These are phyloP conservation scores for Camponotus vicinus DNA, from an alignment of 1,140 invertebrate genomes.

Conservation along the genomic window DNA sequence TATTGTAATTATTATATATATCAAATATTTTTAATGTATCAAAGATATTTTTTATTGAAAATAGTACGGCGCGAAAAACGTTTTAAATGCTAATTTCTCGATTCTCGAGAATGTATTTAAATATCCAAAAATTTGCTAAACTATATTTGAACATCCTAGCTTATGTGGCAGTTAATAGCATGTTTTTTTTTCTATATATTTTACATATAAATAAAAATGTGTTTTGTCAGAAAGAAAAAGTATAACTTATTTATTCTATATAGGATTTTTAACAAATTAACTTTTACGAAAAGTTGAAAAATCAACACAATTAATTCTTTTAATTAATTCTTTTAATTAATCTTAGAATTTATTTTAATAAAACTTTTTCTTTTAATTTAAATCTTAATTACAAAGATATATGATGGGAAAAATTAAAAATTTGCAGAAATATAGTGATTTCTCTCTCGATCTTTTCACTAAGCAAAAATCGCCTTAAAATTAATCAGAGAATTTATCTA, in stretches of 20 bases:
- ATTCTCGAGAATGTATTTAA: not conserved
- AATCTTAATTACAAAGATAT: too few species aligned
- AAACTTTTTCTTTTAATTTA: too few species aligned
- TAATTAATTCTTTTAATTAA: too few species aligned
- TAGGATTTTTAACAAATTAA: too few species aligned
- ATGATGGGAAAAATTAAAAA: too few species aligned
- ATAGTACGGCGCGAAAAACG: not conserved
- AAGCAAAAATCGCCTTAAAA: not conserved
- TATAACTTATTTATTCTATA: too few species aligned
- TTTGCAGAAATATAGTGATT: not conserved
- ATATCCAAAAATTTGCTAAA: not conserved
- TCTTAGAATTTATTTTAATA: too few species aligned
- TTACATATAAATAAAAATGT: not conserved
- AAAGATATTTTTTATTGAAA: not conserved
- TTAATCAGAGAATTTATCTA: not conserved
- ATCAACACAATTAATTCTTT: too few species aligned
- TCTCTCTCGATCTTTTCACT: not conserved
- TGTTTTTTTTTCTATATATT: not conserved
- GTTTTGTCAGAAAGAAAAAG: not conserved
- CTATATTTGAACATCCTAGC: not conserved
- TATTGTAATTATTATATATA: too few species aligned
- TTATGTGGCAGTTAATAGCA: not conserved
- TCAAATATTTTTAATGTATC: too few species aligned
- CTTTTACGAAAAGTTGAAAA: too few species aligned
- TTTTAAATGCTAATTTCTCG: not conserved